Evolutionary conservation across 2,888 invertebrate species (phyloP).

Genomic region (Holacanthella duospinosa): DNA sequence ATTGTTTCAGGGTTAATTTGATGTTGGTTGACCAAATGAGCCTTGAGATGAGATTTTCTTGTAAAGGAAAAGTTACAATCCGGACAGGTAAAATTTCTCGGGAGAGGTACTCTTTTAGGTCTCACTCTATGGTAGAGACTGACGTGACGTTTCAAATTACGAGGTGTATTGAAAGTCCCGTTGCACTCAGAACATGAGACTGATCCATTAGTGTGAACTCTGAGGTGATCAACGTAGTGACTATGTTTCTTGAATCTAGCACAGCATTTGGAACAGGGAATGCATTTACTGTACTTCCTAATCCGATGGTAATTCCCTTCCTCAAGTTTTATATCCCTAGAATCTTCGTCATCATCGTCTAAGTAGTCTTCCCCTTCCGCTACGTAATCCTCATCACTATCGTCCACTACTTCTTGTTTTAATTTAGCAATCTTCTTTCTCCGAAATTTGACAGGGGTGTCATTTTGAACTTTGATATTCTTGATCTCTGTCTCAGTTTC

Average conservation of each 20-base stretch:
- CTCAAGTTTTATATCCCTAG: too few species aligned
- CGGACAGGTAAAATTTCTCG: neutral
- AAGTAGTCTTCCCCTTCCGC: neutral
- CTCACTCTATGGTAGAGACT: neutral
- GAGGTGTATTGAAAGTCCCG: neutral
- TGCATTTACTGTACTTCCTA: neutral
- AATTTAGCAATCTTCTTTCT: too few species aligned
- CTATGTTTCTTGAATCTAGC: neutral
- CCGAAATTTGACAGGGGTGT: too few species aligned
- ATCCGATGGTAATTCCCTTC: too few species aligned
- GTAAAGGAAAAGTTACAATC: neutral
- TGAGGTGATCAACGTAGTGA: neutral
- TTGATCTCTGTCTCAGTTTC: too few species aligned
- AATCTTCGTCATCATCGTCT: neutral
- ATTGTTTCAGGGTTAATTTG: neutral
- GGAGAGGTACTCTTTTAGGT: neutral
- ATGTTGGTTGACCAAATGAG: neutral
- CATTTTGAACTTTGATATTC: too few species aligned
- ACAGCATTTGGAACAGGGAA: neutral
- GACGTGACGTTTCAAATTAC: neutral
- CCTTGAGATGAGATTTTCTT: neutral
- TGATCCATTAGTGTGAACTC: neutral
- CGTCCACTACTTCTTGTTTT: too few species aligned
- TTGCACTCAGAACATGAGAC: neutral
- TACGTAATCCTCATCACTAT: neutral